phyloP scores from a whole-genome alignment of 2,888 invertebrate species.

The Heliconius sara region DNA sequence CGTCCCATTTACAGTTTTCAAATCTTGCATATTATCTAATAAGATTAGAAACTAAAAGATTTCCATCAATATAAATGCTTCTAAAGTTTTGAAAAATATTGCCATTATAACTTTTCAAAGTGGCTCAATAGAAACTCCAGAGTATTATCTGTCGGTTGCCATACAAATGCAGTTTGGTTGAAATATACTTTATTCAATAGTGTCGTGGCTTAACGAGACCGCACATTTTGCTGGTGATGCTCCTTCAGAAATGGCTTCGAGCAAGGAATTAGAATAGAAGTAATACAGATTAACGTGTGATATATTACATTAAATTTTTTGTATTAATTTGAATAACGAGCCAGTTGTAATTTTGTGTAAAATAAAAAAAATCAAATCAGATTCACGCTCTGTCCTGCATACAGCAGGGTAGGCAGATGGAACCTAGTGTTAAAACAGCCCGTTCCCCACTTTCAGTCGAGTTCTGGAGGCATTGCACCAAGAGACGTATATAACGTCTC shows the following conservation, averaged over 20 bases:
- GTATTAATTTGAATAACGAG: no score
- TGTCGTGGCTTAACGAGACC: constrained; percentile 57
- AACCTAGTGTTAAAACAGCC: no score
- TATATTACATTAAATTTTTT: no score
- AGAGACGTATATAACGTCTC: no score
- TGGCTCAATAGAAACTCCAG: constrained; percentile 13
- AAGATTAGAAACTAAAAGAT: neutral
- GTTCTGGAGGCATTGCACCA: no score
- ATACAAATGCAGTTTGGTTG: constrained; percentile 32
- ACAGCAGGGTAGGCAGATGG: no score
- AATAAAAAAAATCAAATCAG: no score
- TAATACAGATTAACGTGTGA: neutral
- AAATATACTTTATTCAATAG: constrained; percentile 64
- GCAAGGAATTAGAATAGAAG: constrained; percentile 9
- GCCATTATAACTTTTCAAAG: constrained; percentile 2
- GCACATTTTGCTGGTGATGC: constrained; percentile 48
- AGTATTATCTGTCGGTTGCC: constrained; percentile 30
- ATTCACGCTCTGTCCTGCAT: no score
- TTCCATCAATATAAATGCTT: neutral
- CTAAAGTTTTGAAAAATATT: neutral
- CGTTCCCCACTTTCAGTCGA: no score
- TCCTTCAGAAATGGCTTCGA: constrained; percentile 42
- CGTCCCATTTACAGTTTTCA: no score
- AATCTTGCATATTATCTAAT: no score
- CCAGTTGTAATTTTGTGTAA: no score